Evolutionary conservation across 2,797 vertebrate species (phyloP), one percentile per base, ranked within the genome.

Genomic region (Betta splendens): DNA sequence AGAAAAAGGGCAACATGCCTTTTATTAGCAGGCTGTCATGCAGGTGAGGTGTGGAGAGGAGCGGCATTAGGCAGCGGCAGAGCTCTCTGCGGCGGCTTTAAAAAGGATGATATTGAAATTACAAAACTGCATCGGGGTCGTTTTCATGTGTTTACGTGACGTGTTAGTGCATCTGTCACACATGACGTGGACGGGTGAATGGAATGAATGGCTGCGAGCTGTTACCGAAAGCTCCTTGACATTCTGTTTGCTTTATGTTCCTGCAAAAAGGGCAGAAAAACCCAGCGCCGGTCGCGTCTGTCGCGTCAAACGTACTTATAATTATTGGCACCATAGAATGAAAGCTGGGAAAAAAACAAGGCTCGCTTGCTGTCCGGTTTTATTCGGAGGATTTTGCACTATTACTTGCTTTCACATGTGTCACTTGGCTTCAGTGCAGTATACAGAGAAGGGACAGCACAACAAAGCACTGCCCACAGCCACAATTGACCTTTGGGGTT

Each of bases 401-500:
- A 83, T 83, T 82, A 48, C 67, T 63, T 76, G 50, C 79, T 75
- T 79, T 69, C 73, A 80, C 70, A 79, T 69, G 64, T 80, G 79
- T 80, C 74, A 73, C 63, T 81, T 66, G 79, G 70, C 69, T 65
- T 79, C 33, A 72, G 59, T 40, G 70, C 68, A 65, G 46, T 37
- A 55, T 75, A 76, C 81, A 84, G 72, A 59, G 59, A 76, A 69
- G 67, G 54, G 83, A 75, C 75, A 72, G 58, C 49, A 76, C 39
- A 81, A 80, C 66, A 80, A 83, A 81, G 67, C 51, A 56, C 67
- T 64, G 88, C 91, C 85, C 44, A 69, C 55, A 82, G 89, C 85
- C 75, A 76, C 72, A 65, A 71, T 79, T 91, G 89, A 92, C 89
- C 89, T 91, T 91, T 89, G 79, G 77, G 80, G 72, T 84, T 84